A percentile compares a stretch with the other conserved stretches of the same genome.
phyloP scores from a whole-genome alignment of 2,888 invertebrate genomes.

The Apamea monoglypha region DNA sequence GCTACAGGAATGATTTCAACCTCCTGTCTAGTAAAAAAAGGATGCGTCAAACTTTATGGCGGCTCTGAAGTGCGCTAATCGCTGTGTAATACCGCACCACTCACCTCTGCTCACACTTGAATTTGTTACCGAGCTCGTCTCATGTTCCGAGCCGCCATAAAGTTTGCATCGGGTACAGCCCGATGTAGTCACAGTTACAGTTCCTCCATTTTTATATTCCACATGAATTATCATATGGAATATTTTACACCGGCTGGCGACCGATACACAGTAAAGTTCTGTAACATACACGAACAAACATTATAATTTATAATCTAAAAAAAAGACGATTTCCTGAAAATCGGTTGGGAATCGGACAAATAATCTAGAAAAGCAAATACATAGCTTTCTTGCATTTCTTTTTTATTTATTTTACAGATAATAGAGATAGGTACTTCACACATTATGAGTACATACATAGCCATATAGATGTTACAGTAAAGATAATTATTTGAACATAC shows the following conservation, averaged over 20 bases:
- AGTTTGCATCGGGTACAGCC: background rate
- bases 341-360: background rate
- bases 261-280: background rate
- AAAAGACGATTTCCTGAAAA: background rate
- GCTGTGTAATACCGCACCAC: background rate
- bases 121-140: background rate
- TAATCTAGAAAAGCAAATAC: conserved; percentile 18
- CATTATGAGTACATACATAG: conserved; percentile 59
- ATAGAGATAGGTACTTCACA: conserved; percentile 59
- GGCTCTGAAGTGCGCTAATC: background rate
- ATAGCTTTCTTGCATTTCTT: conserved; percentile 12
- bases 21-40: background rate
- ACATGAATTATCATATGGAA: no score
- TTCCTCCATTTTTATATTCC: no score
- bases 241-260: no score
- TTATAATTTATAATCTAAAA: background rate
- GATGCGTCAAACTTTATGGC: background rate
- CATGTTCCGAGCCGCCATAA: background rate
- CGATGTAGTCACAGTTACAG: background rate
- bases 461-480: conserved; percentile 54
- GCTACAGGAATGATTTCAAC: background rate
- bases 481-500: conserved; percentile 56
- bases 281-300: background rate
- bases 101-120: no score
- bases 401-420: conserved; percentile 64